phyloP scores from a whole-genome alignment of 2,888 invertebrate genomes.

The Ecdyonurus torrentis region DNA sequence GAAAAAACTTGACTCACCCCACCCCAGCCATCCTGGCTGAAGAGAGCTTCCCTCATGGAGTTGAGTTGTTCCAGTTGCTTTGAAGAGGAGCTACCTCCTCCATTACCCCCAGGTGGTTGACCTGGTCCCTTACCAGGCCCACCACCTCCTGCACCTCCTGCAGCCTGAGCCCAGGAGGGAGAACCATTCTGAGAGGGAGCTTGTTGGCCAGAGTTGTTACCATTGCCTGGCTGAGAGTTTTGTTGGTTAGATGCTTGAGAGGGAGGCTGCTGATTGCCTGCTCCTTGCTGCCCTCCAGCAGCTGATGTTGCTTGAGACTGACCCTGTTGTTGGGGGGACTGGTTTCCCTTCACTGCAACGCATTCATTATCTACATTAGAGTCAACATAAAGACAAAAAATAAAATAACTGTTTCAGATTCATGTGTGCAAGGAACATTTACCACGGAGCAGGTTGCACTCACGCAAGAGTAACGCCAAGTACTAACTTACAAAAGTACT shows the following conservation, averaged over 20 bases:
- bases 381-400: no score
- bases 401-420: no score
- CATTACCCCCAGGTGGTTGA: constrained; percentile 5
- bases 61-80: constrained; percentile 74
- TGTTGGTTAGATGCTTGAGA: constrained; percentile 21
- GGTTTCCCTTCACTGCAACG: constrained; percentile 7
- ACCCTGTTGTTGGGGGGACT: constrained; percentile 8
- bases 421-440: no score
- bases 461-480: no score
- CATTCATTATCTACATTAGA: no score
- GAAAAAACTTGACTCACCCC: no score
- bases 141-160: constrained; percentile 20
- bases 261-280: constrained; percentile 10
- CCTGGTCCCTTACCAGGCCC: constrained; percentile 9
- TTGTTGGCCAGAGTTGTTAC: constrained; percentile 17
- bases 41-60: constrained; percentile 79
- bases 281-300: constrained; percentile 9
- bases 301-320: constrained; percentile 8
- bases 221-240: constrained; percentile 28
- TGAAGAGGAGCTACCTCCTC: constrained; percentile 31
- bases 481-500: no score
- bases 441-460: no score
- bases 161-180: constrained; percentile 33
- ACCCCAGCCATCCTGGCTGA: constrained; percentile 87
- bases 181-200: constrained; percentile 13